Percentiles rank a stretch among this genome's conserved stretches.
Conservation (phyloP, 2,797 vertebrate genomes). For the Cygnus olor region DNA sequence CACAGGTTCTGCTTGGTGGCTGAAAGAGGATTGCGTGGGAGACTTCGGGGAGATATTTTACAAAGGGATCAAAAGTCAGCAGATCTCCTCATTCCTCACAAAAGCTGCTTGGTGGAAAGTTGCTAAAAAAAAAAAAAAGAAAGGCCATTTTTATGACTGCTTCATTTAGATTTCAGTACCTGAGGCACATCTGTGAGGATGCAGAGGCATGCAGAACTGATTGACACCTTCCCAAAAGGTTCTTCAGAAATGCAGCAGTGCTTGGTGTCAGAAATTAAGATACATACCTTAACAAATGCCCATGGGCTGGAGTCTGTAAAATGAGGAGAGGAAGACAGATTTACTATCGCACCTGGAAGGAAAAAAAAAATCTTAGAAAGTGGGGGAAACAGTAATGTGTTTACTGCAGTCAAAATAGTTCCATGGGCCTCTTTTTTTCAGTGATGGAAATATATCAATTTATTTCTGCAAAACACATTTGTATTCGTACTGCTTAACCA, state of each 20-base stretch:
- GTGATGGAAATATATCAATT: not conserved
- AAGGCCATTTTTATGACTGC: rapidly evolving
- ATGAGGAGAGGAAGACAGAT: not conserved
- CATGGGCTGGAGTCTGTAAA: not conserved
- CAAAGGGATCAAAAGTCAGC: not conserved
- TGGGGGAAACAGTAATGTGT: not conserved
- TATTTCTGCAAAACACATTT: not conserved
- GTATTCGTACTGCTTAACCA: not conserved
- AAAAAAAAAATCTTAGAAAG: not conserved
- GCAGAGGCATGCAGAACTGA: not conserved
- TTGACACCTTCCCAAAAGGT: not conserved
- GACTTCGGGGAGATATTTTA: not conserved
- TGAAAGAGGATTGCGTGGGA: not conserved
- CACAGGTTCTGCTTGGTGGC: not conserved
- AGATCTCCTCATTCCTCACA: rapidly evolving
- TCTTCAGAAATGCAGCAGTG: not conserved
- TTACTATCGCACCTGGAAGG: not conserved
- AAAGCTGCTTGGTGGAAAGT: not conserved
- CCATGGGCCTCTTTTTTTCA: not conserved
- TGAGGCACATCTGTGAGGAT: rapidly evolving
- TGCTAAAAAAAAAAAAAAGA: not conserved
- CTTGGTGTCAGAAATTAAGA: not conserved
- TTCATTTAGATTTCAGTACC: rapidly evolving
- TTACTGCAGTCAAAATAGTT: not conserved
- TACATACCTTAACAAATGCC: not conserved